phyloP scores from a whole-genome alignment of 2,797 vertebrate genomes.

The Mormyrops boulengeri region DNA sequence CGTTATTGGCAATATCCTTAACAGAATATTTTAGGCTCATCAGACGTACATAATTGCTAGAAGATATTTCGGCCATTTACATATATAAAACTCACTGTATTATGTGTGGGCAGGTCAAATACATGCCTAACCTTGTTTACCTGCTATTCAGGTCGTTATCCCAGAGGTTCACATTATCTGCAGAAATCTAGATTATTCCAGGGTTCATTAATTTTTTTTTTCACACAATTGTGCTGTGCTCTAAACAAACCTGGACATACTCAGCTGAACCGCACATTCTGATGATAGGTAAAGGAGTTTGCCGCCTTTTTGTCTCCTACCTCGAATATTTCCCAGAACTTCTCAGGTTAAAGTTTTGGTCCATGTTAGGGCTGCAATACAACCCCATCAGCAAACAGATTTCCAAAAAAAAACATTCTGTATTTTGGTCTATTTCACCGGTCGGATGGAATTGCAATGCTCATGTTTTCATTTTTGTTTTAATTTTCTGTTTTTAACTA shows the following conservation, averaged over 20 bases:
- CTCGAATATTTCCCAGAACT: not conserved
- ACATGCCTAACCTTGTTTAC: not conserved
- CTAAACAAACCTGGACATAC: not conserved
- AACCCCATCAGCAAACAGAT: not conserved
- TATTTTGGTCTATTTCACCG: not conserved
- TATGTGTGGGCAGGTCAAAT: not conserved
- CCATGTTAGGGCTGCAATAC: not conserved
- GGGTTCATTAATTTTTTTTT: not conserved
- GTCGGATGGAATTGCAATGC: not conserved
- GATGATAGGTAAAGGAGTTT: not conserved
- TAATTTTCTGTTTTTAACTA: not conserved
- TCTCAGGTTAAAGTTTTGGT: conserved; percentile 9
- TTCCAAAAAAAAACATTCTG: not conserved
- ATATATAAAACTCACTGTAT: not conserved
- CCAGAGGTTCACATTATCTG: not conserved
- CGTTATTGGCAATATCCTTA: not conserved
- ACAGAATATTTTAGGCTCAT: not conserved
- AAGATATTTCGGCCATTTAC: not conserved
- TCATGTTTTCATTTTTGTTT: not conserved
- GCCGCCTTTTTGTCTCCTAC: not conserved
- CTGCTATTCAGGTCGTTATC: not conserved
- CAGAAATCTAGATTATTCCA: not conserved
- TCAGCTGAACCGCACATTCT: not conserved
- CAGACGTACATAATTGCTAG: not conserved
- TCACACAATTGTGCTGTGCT: not conserved